Evolutionary conservation across 2,888 invertebrate genomes (phyloP).

Genomic region (Argyra leucocephala): DNA sequence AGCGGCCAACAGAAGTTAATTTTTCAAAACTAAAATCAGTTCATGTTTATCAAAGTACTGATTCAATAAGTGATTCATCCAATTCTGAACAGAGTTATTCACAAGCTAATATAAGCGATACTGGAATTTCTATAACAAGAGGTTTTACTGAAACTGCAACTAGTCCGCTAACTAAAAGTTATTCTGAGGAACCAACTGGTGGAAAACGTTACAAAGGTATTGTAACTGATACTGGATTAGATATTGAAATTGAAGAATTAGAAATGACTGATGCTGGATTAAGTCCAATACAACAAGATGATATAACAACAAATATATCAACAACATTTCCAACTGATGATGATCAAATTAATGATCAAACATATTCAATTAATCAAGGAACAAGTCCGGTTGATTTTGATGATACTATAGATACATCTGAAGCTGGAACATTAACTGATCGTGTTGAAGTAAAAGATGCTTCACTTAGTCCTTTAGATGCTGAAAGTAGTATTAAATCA

Average conservation of each 20-base stretch:
- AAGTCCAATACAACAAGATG: constrained; percentile 49
- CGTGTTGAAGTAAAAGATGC: constrained; percentile 47
- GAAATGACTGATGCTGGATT: constrained; percentile 50
- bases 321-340: constrained; percentile 39
- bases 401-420: constrained; percentile 47
- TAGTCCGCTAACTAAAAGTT: constrained; percentile 42
- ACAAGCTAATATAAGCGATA: constrained; percentile 46
- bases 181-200: constrained; percentile 26
- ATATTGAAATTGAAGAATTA: constrained; percentile 44
- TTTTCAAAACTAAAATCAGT: constrained; percentile 47
- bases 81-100: constrained; percentile 46
- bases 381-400: constrained; percentile 47
- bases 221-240: constrained; percentile 44
- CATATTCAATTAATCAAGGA: constrained; percentile 44
- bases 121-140: constrained; percentile 48
- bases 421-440: constrained; percentile 47
- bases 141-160: constrained; percentile 43
- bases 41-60: constrained; percentile 44
- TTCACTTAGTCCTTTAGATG: constrained; percentile 43
- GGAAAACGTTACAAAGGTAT: constrained; percentile 32
- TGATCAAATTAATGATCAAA: constrained; percentile 16
- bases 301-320: constrained; percentile 36
- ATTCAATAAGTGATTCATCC: constrained; percentile 41
- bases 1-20: constrained; percentile 39
- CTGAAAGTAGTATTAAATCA: background rate